These are phyloP conservation scores for Catocala sponsa DNA, from an alignment of 2,888 invertebrate species.

Conservation along the genomic window DNA sequence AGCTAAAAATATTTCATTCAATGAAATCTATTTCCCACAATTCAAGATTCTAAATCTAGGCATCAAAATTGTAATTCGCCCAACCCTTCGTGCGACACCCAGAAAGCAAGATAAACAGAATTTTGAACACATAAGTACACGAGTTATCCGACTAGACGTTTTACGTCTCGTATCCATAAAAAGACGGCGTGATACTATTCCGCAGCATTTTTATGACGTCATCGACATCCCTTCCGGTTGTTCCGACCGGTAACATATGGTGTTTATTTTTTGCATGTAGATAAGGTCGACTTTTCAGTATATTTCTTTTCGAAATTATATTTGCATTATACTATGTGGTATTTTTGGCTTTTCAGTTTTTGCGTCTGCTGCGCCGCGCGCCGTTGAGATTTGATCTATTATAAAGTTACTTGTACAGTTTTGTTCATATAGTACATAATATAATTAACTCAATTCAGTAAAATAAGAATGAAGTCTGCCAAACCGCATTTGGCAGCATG, in stretches of 20 bases:
- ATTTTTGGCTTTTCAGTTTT: too few relatives aligned
- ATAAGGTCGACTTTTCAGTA: slow-evolving; percentile 9
- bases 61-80: background rate
- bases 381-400: too few relatives aligned
- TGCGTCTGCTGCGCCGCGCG: too few relatives aligned
- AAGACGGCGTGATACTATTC: slow-evolving; percentile 39
- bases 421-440: too few relatives aligned
- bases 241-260: slow-evolving; percentile 41
- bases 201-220: slow-evolving; percentile 47
- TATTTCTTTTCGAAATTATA: slow-evolving; percentile 9
- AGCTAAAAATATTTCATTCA: too few relatives aligned
- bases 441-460: too few relatives aligned
- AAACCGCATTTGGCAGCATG: too few relatives aligned
- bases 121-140: slow-evolving; percentile 41
- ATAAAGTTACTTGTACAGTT: too few relatives aligned
- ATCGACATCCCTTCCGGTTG: slow-evolving; percentile 49
- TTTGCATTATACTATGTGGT: background rate
- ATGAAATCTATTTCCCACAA: too few relatives aligned
- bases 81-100: background rate
- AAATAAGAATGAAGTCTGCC: too few relatives aligned
- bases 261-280: slow-evolving; percentile 42
- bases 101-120: slow-evolving; percentile 32
- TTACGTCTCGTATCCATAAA: slow-evolving; percentile 44
- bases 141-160: slow-evolving; percentile 36
- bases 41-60: background rate